These are phyloP conservation scores for Acanthaster planci DNA, from an alignment of 35 echinoderm and acorn worm genomes.

Conservation along the genomic window DNA sequence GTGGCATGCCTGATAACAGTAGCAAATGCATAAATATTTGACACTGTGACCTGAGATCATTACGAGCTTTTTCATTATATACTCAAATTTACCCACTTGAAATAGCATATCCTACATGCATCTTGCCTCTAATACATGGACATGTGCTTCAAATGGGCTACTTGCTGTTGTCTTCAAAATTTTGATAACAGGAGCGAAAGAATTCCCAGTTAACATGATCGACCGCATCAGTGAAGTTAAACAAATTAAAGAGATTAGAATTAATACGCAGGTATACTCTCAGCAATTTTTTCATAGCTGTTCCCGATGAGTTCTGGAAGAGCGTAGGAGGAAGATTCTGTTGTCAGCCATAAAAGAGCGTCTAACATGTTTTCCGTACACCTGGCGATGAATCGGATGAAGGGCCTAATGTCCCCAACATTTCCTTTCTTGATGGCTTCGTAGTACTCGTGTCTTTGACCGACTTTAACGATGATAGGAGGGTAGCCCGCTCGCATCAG, in stretches of 20 bases:
- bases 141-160: too few species aligned
- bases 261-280: slow-evolving; percentile 10
- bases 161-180: too few species aligned
- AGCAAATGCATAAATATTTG: too few species aligned
- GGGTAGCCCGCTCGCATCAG: slow-evolving; percentile 86
- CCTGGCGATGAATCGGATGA: slow-evolving; percentile 84
- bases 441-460: slow-evolving; percentile 80
- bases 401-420: slow-evolving; percentile 84
- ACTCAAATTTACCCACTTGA: too few species aligned
- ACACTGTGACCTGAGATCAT: too few species aligned
- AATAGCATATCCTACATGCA: too few species aligned
- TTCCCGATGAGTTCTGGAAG: slow-evolving; percentile 66
- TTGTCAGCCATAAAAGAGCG: slow-evolving; percentile 75
- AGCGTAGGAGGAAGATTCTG: slow-evolving; percentile 39
- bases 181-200: too few species aligned
- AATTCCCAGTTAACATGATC: too few species aligned
- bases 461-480: slow-evolving; percentile 79
- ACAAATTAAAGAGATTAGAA: background rate
- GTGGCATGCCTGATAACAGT: too few species aligned
- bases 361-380: slow-evolving; percentile 81
- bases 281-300: background rate
- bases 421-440: slow-evolving; percentile 80
- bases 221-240: too few species aligned
- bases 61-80: too few species aligned
- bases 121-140: too few species aligned